phyloP scores from a whole-genome alignment of 2,797 vertebrate genomes.

The Hippoglossus hippoglossus region DNA sequence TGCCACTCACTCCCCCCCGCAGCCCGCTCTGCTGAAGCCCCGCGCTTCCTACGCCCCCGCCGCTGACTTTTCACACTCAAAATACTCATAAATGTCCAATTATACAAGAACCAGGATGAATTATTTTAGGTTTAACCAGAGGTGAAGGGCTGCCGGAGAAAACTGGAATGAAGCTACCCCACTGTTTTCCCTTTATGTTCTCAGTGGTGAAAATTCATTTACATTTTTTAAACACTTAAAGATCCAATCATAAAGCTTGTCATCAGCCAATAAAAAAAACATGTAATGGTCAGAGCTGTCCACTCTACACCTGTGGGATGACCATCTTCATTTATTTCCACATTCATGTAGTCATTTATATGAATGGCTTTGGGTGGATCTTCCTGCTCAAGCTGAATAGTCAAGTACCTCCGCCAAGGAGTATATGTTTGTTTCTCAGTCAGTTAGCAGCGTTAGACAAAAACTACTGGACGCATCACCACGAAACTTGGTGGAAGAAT shows the following conservation, averaged over 20 bases:
- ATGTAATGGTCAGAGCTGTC: not conserved
- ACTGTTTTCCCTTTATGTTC: not conserved
- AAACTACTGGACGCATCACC: too few species aligned
- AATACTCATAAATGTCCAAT: conserved; percentile 1
- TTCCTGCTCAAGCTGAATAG: too few species aligned
- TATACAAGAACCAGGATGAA: not conserved
- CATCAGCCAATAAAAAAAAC: not conserved
- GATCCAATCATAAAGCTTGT: not conserved
- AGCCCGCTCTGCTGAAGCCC: conserved; percentile 16
- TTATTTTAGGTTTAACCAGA: not conserved
- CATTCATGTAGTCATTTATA: not conserved
- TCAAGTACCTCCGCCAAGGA: too few species aligned
- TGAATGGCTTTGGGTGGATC: too few species aligned
- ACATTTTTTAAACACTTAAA: not conserved
- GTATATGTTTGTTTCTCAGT: too few species aligned
- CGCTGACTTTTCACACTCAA: conserved; percentile 10
- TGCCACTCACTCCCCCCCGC: conserved; percentile 57
- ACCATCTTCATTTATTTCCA: not conserved
- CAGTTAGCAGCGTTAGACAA: too few species aligned
- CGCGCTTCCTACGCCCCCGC: conserved; percentile 10
- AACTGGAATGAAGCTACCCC: not conserved
- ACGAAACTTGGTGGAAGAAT: too few species aligned
- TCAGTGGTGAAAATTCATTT: not conserved
- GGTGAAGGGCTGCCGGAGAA: not conserved
- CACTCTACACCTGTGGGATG: not conserved